Evolutionary conservation across 64 coral and sea anemone species (phyloP).

Genomic region (Anthopleura sola): DNA sequence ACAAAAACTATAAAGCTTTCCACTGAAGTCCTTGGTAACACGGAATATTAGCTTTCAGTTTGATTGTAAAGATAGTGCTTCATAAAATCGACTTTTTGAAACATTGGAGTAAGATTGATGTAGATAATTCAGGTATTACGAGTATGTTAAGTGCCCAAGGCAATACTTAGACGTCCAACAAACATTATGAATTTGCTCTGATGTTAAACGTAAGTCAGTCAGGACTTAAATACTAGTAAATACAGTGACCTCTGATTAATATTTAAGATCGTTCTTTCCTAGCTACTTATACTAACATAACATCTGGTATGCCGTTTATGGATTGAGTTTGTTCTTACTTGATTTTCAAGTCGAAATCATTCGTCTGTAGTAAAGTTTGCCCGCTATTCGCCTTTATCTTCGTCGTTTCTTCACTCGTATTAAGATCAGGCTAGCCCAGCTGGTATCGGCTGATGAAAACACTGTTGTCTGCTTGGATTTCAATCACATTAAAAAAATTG

Average conservation of each 20-base stretch:
- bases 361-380: neutral
- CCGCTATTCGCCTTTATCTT: neutral
- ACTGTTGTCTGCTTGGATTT: neutral
- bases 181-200: neutral
- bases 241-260: neutral
- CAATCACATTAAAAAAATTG: neutral
- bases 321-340: neutral
- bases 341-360: neutral
- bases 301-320: neutral
- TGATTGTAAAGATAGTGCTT: too few relatives aligned
- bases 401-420: neutral
- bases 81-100: neutral
- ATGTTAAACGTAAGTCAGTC: too few relatives aligned
- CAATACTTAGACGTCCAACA: neutral
- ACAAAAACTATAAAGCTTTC: too few relatives aligned
- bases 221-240: neutral
- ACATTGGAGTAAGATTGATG: neutral
- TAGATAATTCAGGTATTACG: neutral
- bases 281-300: neutral
- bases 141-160: neutral
- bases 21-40: too few relatives aligned
- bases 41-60: too few relatives aligned
- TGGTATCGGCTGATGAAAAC: neutral
- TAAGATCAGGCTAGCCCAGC: neutral
- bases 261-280: neutral